Conservation (phyloP, 2,113 vertebrate species). For the Nesoenas mayeri region DNA sequence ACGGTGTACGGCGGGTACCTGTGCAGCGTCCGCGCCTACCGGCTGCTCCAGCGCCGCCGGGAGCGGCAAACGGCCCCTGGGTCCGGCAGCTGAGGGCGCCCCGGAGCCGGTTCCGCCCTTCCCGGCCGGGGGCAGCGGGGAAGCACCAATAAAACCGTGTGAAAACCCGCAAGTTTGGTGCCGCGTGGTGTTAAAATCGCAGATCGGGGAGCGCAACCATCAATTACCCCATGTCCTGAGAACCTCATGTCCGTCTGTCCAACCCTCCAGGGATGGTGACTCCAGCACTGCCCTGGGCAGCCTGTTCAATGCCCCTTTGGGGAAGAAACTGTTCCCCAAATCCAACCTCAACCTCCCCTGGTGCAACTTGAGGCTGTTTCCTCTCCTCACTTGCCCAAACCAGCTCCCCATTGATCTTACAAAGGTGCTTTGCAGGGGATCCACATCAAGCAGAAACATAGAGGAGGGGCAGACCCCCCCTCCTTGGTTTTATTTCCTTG, state of each 20-base stretch:
- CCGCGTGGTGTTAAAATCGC: neutral
- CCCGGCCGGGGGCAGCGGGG: neutral
- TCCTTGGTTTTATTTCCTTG: neutral
- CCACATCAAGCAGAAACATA: too few species aligned
- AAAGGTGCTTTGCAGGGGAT: neutral
- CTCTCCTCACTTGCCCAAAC: neutral
- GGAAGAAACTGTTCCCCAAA: too few species aligned
- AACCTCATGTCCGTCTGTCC: too few species aligned
- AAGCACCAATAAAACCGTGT: neutral
- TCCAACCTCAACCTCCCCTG: too few species aligned
- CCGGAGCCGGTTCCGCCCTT: accelerated
- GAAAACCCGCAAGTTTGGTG: accelerated
- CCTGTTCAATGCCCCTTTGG: too few species aligned
- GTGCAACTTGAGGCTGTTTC: too few species aligned
- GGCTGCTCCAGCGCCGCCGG: constrained; percentile 67
- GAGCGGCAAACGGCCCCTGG: constrained; percentile 70
- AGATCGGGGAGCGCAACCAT: too few species aligned
- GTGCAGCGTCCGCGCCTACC: constrained; percentile 79
- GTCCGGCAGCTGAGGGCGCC: constrained; percentile 61
- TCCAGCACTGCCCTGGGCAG: too few species aligned
- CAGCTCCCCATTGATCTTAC: accelerated
- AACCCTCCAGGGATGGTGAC: too few species aligned
- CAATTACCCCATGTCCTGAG: too few species aligned
- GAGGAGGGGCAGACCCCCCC: accelerated
- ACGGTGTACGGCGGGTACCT: constrained; percentile 89